phyloP scores from a whole-genome alignment of 2,113 vertebrate genomes.

The Ammodramus savannarum region DNA sequence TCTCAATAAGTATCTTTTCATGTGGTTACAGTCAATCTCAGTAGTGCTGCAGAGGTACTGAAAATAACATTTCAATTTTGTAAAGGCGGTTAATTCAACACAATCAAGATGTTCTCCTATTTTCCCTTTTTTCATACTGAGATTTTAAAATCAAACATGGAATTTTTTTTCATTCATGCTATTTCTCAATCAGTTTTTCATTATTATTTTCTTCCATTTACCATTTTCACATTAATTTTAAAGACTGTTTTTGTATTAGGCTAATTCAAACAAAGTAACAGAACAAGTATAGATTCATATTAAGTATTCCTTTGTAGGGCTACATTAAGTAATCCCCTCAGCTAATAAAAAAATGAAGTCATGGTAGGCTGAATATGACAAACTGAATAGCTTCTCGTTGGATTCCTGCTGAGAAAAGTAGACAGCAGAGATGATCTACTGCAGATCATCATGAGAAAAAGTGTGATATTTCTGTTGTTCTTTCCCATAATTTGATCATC shows the following conservation, averaged over 20 bases:
- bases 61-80: neutral
- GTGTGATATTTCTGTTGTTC: neutral
- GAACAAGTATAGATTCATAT: neutral
- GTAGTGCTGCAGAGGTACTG: neutral
- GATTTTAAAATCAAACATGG: neutral
- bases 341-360: neutral
- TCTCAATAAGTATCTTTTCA: slow-evolving; percentile 21
- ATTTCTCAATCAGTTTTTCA: neutral
- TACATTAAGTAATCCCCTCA: neutral
- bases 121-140: neutral
- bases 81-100: neutral
- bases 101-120: neutral
- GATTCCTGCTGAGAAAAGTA: neutral
- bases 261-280: neutral
- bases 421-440: neutral
- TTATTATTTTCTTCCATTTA: neutral
- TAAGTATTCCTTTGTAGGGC: neutral
- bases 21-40: neutral
- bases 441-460: neutral
- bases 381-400: neutral
- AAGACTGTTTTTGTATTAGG: neutral
- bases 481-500: neutral
- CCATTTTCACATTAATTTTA: neutral
- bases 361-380: neutral
- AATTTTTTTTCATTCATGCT: neutral